A percentile compares a stretch with the other conserved stretches of the same genome.
Conservation (phyloP, 2,888 invertebrate species). For the Cephus runcator region DNA sequence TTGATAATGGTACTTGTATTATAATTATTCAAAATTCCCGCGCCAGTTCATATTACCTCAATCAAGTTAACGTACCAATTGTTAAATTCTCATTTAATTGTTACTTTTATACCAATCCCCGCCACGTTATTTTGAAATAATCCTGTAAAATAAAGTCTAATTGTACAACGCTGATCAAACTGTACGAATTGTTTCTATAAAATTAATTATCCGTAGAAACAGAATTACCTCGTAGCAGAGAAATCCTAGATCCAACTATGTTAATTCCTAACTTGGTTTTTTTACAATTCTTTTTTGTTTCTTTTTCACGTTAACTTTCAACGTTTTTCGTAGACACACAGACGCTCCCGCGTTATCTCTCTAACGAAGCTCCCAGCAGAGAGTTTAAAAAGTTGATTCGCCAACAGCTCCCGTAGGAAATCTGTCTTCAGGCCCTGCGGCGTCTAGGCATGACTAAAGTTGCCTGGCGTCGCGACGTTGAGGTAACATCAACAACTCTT, state of each 20-base stretch:
- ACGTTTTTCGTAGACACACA: conserved; percentile 13
- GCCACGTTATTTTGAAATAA: not conserved
- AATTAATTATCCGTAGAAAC: not conserved
- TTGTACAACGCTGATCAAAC: not conserved
- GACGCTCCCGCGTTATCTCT: conserved; percentile 40
- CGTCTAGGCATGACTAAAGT: not conserved
- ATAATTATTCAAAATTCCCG: not conserved
- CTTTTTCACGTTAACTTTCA: not conserved
- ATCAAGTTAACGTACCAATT: not conserved
- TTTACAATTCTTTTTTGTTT: not conserved
- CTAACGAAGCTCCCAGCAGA: conserved; percentile 29
- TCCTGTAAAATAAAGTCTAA: not conserved
- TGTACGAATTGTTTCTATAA: not conserved
- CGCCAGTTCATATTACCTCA: not conserved
- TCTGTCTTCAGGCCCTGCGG: conserved; percentile 33
- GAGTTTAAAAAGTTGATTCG: conserved; percentile 50
- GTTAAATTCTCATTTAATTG: not conserved
- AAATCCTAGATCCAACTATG: not conserved
- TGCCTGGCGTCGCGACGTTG: not conserved
- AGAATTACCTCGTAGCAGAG: not conserved
- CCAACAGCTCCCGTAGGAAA: conserved; percentile 48
- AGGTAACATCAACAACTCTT: not conserved
- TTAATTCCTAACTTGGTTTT: not conserved
- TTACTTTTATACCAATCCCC: not conserved
- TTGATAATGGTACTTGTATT: not conserved